Percentiles rank a stretch among this genome's conserved stretches.
Conservation (phyloP, 2,888 invertebrate genomes). For the Eupithecia subfuscata region DNA sequence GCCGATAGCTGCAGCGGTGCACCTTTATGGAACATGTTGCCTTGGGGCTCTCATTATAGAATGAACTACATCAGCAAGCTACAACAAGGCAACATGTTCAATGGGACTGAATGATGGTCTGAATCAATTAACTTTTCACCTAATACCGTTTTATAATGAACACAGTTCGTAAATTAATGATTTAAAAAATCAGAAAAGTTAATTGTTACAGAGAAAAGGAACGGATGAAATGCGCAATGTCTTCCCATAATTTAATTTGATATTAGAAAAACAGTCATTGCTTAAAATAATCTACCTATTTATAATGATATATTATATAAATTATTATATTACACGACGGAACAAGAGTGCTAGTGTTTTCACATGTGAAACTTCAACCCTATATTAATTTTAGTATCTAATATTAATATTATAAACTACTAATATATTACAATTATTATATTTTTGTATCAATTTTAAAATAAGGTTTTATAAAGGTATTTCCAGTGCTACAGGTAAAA, state of each 20-base stretch:
- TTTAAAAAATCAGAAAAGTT: slow-evolving; percentile 57
- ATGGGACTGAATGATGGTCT: slow-evolving; percentile 73
- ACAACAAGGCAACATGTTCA: slow-evolving; percentile 41
- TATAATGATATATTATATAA: slow-evolving; percentile 71
- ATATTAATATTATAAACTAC: slow-evolving; percentile 82
- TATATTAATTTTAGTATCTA: slow-evolving; percentile 75
- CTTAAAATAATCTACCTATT: slow-evolving; percentile 76
- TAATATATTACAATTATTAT: slow-evolving; percentile 73
- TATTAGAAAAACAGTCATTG: slow-evolving; percentile 76
- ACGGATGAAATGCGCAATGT: slow-evolving; percentile 85
- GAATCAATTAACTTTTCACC: slow-evolving; percentile 67
- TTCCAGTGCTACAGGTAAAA: slow-evolving; percentile 79
- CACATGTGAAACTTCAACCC: slow-evolving; percentile 83
- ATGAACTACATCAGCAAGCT: slow-evolving; percentile 15
- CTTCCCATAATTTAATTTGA: slow-evolving; percentile 84
- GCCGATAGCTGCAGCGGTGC: slow-evolving; percentile 47
- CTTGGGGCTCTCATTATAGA: slow-evolving; percentile 53
- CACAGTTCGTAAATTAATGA: neutral
- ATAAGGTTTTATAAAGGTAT: slow-evolving; percentile 66
- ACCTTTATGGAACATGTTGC: slow-evolving; percentile 66
- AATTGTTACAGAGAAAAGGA: slow-evolving; percentile 78
- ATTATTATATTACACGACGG: slow-evolving; percentile 78
- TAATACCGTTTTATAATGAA: neutral
- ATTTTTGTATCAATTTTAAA: slow-evolving; percentile 67
- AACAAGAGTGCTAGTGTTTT: slow-evolving; percentile 84